Conservation (phyloP, 1,140 invertebrate genomes). For the Ditylenchus dipsaci region DNA sequence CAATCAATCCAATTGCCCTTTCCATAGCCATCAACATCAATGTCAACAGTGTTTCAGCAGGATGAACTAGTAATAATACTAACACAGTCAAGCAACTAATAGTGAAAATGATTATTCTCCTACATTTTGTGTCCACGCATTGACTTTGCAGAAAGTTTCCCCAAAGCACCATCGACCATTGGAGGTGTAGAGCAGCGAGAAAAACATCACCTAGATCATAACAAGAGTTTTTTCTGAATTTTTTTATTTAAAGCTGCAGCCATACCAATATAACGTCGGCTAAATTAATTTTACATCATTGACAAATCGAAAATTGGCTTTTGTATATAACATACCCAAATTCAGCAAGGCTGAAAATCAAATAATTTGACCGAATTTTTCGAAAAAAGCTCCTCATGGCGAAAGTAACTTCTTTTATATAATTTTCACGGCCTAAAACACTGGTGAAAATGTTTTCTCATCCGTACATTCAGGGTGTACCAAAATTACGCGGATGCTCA, state of each 20-base stretch:
- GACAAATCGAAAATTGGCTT: constrained; percentile 16
- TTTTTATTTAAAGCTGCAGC: neutral
- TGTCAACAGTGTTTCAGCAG: constrained; percentile 26
- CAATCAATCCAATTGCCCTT: constrained; percentile 35
- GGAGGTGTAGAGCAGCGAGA: constrained; percentile 23
- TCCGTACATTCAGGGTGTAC: no score
- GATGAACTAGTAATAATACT: constrained; percentile 21
- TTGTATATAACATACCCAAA: neutral
- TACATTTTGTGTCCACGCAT: constrained; percentile 41
- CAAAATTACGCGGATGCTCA: no score
- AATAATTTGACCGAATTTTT: neutral
- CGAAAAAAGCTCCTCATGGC: no score
- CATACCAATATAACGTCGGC: neutral
- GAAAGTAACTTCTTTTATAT: no score
- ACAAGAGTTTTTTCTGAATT: neutral
- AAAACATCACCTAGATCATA: constrained; percentile 19
- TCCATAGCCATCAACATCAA: constrained; percentile 41
- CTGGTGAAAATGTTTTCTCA: no score
- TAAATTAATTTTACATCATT: constrained; percentile 6
- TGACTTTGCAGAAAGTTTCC: constrained; percentile 30
- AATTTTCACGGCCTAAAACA: no score
- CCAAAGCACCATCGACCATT: constrained; percentile 37
- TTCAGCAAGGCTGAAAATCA: neutral
- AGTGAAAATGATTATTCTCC: no score
- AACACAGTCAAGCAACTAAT: no score